Evolutionary conservation across 2,888 invertebrate species (phyloP), one percentile per base, ranked within the genome.

Genomic region (Cinara cedri): DNA sequence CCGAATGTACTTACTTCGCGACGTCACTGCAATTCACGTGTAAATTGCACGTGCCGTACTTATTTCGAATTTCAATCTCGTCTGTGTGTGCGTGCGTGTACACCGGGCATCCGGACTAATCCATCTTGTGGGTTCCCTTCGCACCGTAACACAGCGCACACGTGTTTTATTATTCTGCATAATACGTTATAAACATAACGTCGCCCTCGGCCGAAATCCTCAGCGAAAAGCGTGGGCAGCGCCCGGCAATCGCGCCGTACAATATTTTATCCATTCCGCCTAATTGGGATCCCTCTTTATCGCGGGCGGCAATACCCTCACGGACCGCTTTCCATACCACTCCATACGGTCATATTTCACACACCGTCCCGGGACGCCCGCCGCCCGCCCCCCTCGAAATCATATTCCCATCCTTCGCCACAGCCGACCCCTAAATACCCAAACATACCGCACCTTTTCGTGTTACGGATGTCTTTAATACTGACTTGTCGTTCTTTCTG

Each of bases 201-300:
- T n/a, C n/a, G n/a, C n/a, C n/a, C n/a, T n/a, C n/a, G n/a, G n/a
- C n/a, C n/a, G n/a, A n/a, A n/a, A n/a, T n/a, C n/a, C n/a, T n/a
- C n/a, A n/a, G n/a, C n/a, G n/a, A n/a, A n/a, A n/a, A n/a, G 14
- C 14, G 60, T 26, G 3, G 24, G 0, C 16, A 57, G 21, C 3
- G 2, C 16, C 9, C 1, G 13, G 4, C 16, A n/a, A 44, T 16
- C 11, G 11, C 8, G 44, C 24, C 44, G 4, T 71, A 42, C 19
- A n/a, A 46, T 60, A 46, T 60, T 60, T 46, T 44, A 60, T 46
- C 46, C n/a, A 60, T 72, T 72, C 26, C 8, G 26, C 57, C 57
- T 72, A 72, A 72, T 72, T 60, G 46, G 46, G n/a, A 72, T 46
- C 46, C 44, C 11, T 72, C 60, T 60, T 60, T 42, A 70, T 49